Evolutionary conservation across 2,113 vertebrate species (phyloP).

Genomic region (Spilogale gracilis): DNA sequence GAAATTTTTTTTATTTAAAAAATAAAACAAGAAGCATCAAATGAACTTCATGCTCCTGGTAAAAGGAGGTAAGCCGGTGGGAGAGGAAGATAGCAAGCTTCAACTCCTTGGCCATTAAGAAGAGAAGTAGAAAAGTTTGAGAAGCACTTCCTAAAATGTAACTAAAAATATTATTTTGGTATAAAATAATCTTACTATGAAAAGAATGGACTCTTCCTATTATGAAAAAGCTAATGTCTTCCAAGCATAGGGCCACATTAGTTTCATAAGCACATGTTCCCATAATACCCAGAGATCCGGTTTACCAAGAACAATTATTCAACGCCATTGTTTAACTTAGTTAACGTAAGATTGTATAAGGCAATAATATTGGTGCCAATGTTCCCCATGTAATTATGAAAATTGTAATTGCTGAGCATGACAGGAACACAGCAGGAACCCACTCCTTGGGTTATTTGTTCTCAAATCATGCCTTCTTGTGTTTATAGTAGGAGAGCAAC

Average conservation of each 20-base stretch:
- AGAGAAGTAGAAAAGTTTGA: neutral
- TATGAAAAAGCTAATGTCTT: neutral
- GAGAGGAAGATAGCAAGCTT: neutral
- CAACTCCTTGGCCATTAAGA: neutral
- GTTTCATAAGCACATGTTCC: neutral
- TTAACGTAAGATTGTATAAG: constrained; percentile 1
- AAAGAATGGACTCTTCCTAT: neutral
- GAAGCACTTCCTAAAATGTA: neutral
- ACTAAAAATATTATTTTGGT: constrained; percentile 35
- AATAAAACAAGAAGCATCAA: neutral
- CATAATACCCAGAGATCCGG: constrained; percentile 2
- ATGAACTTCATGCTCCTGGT: neutral
- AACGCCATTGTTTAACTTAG: constrained; percentile 9
- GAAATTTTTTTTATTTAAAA: neutral
- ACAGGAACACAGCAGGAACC: neutral
- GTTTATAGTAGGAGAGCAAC: constrained; percentile 9
- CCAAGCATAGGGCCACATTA: constrained; percentile 6
- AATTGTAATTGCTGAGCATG: neutral
- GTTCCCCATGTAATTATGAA: constrained; percentile 44
- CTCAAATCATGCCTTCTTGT: constrained; percentile 58
- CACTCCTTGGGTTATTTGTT: constrained; percentile 41
- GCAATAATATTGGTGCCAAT: neutral
- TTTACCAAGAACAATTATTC: constrained; percentile 44
- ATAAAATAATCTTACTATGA: constrained; percentile 16
- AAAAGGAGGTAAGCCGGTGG: neutral